Percentiles rank a stretch among this genome's conserved stretches.
These are phyloP conservation scores for Endotricha flammealis DNA, from an alignment of 2,888 invertebrate genomes.

Conservation along the genomic window DNA sequence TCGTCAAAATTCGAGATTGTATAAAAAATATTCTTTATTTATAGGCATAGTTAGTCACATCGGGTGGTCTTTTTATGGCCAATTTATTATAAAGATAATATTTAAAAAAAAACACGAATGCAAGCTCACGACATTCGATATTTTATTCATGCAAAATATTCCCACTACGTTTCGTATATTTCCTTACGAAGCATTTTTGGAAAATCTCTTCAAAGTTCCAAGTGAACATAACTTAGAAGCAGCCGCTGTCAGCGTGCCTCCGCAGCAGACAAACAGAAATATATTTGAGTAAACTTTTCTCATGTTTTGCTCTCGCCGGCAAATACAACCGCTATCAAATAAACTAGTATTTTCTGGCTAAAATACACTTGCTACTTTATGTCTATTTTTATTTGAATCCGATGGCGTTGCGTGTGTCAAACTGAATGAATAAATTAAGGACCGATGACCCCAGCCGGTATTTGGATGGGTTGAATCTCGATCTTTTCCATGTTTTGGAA, in stretches of 20 bases:
- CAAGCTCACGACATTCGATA: not conserved
- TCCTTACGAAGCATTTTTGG: conserved; percentile 2
- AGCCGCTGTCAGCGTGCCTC: conserved; percentile 1
- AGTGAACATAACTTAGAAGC: conserved; percentile 6
- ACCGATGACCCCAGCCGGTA: too few species aligned
- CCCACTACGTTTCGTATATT: not conserved
- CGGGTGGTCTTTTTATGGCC: too few species aligned
- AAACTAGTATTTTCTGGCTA: conserved; percentile 5
- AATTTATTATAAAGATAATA: too few species aligned
- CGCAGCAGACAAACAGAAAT: conserved; percentile 5
- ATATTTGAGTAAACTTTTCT: conserved; percentile 6
- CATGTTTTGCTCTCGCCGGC: not conserved
- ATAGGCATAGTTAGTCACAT: too few species aligned
- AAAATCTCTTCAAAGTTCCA: conserved; percentile 5
- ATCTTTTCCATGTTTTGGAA: too few species aligned
- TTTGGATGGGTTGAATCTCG: too few species aligned
- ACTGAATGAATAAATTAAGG: too few species aligned
- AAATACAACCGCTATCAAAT: conserved; percentile 6
- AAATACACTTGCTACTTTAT: conserved; percentile 8
- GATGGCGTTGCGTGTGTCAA: too few species aligned
- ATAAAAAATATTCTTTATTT: too few species aligned
- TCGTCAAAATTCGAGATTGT: too few species aligned
- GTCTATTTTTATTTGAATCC: conserved; percentile 3
- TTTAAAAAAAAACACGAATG: not conserved
- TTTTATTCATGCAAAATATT: conserved; percentile 2